Conservation (phyloP, 2,797 vertebrate species). For the Heteromormyrus szaboi region DNA sequence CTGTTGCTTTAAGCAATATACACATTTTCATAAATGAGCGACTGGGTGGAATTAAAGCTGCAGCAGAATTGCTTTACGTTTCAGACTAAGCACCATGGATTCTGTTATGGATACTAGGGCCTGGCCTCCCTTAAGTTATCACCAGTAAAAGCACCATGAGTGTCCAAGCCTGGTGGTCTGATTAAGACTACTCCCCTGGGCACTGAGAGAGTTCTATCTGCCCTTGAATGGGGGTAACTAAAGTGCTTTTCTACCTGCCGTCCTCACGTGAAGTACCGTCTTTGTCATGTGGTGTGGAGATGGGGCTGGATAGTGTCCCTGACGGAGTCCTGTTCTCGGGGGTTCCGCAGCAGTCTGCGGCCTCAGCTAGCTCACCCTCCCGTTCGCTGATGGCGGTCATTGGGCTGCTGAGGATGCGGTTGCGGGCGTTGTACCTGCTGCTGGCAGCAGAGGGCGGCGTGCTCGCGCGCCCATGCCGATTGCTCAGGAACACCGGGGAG, state of each 20-base stretch:
- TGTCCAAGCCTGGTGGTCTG: slow-evolving; percentile 14
- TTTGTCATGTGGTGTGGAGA: slow-evolving; percentile 32
- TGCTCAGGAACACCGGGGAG: slow-evolving; percentile 50
- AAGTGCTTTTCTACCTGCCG: slow-evolving; percentile 46
- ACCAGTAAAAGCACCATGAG: slow-evolving; percentile 14
- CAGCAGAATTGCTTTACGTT: slow-evolving; percentile 23
- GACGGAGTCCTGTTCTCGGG: slow-evolving; percentile 16
- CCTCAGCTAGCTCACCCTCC: slow-evolving; percentile 62
- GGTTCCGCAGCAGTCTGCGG: slow-evolving; percentile 29
- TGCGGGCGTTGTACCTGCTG: slow-evolving; percentile 74
- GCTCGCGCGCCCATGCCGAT: slow-evolving; percentile 57
- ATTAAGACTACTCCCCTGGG: not conserved
- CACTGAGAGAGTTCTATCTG: not conserved
- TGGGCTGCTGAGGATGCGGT: slow-evolving; percentile 74
- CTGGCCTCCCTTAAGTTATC: slow-evolving; percentile 1
- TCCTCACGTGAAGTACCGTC: slow-evolving; percentile 42
- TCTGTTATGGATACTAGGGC: slow-evolving; percentile 5
- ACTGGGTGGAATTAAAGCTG: slow-evolving; percentile 20
- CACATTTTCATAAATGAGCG: slow-evolving; percentile 7
- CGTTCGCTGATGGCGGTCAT: slow-evolving; percentile 86
- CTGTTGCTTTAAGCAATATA: slow-evolving; percentile 1
- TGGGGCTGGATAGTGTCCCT: slow-evolving; percentile 12
- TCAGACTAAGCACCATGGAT: slow-evolving; percentile 22
- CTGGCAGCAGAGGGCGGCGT: slow-evolving; percentile 83
- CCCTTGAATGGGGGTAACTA: not conserved